A percentile compares a stretch with the other conserved stretches of the same genome.
Evolutionary conservation across 35 echinoderm and acorn worm species (phyloP).

Genomic region (Lytechinus variegatus): DNA sequence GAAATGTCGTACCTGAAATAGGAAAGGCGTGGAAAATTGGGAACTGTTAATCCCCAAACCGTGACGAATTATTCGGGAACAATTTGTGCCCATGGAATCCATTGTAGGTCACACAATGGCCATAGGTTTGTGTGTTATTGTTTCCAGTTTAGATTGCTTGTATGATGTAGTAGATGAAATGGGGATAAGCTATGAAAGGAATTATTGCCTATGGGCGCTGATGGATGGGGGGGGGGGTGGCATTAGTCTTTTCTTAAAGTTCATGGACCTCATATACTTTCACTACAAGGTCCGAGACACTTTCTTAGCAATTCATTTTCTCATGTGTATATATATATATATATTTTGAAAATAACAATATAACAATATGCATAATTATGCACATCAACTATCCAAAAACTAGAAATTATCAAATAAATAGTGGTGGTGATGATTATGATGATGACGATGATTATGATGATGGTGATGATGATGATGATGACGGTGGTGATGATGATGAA

Average conservation of each 20-base stretch:
- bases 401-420: no score
- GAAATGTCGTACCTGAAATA: neutral
- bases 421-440: no score
- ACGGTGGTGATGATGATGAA: no score
- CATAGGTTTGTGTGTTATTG: neutral
- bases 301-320: neutral
- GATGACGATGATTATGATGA: no score
- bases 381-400: no score
- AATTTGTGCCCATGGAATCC: neutral
- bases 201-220: neutral
- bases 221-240: neutral
- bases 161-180: neutral
- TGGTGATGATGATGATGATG: no score
- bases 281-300: neutral
- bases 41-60: neutral
- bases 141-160: neutral
- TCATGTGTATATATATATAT: no score
- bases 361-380: no score
- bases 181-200: neutral
- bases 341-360: no score
- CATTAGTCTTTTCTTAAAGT: neutral
- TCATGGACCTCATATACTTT: neutral
- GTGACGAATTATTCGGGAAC: neutral
- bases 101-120: neutral
- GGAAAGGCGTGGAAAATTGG: neutral